Evolutionary conservation across 2,888 invertebrate species (phyloP), one percentile per base, ranked within the genome.

Genomic region (Prionchulus punctatus): DNA sequence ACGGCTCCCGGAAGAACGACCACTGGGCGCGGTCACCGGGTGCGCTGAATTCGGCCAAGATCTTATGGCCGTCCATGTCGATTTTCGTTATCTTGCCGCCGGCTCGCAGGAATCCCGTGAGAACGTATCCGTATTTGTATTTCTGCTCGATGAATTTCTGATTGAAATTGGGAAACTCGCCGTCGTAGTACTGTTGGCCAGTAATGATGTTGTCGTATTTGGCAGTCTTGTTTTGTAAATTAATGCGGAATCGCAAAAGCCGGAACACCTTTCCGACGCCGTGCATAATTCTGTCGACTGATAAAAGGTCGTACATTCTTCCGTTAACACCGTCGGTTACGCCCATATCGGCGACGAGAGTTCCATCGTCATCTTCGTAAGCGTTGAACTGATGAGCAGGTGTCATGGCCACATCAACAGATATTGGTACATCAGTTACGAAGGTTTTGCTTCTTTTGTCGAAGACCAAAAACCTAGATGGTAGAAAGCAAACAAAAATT

Each of bases 81-180:
- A n/a, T n/a, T n/a, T n/a, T n/a, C n/a, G n/a, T n/a, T n/a, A n/a
- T n/a, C n/a, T n/a, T n/a, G n/a, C n/a, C n/a, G 2, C 52, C 30
- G 26, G 55, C 47, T n/a, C 53, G 25, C 30, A 51, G 54, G 30
- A 53, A 53, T 18, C 25, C 28, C 30, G 21, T 4, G 7, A 54
- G 7, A 3, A 30, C 50, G 53, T 55, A 55, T 30, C 55, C 64
- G 67, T 66, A 69, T 51, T 66, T 63, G 58, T 69, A 69, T 1
- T 63, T 59, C 4, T 63, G 64, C 28, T 64, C 65, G 21, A 69
- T 68, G 57, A 64, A 70, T 12, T 56, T 60, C 50, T 65, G 67
- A 54, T 69, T 69, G 59, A 68, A 62, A 59, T 70, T 68, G 27
- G 68, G 65, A 58, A 70, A 69, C n/a, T n/a, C n/a, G n/a, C n/a